Evolutionary conservation across 1,140 invertebrate genomes (phyloP), one percentile per base, ranked within the genome.

Genomic region (Drosophila burlai): DNA sequence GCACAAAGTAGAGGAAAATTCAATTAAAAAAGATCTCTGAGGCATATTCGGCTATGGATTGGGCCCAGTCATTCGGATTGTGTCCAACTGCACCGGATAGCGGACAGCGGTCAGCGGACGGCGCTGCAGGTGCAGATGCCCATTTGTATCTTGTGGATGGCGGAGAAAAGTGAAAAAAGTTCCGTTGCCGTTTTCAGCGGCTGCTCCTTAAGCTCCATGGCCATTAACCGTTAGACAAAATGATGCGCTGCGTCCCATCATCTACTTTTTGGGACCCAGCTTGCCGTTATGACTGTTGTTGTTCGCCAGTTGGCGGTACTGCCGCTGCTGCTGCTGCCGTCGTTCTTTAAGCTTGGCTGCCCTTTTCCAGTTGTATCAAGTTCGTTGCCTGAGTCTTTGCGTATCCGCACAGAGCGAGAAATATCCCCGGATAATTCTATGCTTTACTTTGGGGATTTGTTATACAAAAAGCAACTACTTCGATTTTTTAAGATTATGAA

Each of bases 161-260:
- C 79, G 81, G 81, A 52, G 79, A 80, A 85, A 85, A 85, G 83
- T 86, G 83, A 86, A 85, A 86, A 68, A 86, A 68, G 83, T 76
- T 45, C 83, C 83, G 83, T 86, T 86, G 57, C n/a, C 43, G 61
- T 75, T 73, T 55, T 46, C 34, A 79, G 36, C 78, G 60, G 58
- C 58, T 24, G 71, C 74, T 67, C 47, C 68, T 81, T 78, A 75
- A 64, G 65, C 50, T 64, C 61, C 67, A 73, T 74, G 57, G 55
- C 59, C 78, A 58, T 26, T 67, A 85, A 85, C 82, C 82, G 82
- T 85, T 85, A 85, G 80, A 85, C 78, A 86, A 85, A 79, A 85
- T 64, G 76, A 68, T 83, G 73, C 81, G 80, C 55, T 74, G 68
- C 64, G 43, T 50, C 26, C 45, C 59, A 31, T 63, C 26, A 62